A percentile compares a stretch with the other conserved stretches of the same genome.
Evolutionary conservation across 35 echinoderm and acorn worm species (phyloP).

Genomic region (Ophiothrix spiculata): DNA sequence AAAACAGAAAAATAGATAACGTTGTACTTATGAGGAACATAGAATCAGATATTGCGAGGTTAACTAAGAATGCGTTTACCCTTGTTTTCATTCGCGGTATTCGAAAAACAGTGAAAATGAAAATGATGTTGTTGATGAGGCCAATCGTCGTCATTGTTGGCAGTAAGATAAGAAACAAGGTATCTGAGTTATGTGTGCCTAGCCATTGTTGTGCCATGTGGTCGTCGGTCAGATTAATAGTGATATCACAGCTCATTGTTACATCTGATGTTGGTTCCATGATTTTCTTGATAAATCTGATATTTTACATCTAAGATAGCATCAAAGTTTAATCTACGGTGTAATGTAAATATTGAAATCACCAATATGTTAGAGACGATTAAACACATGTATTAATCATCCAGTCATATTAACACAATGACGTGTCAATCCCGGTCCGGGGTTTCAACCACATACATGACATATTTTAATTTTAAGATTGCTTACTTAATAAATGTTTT

Average conservation of each 20-base stretch:
- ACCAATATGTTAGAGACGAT: too few relatives aligned
- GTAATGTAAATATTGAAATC: too few relatives aligned
- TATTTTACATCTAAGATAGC: too few relatives aligned
- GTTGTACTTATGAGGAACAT: not conserved
- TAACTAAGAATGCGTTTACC: not conserved
- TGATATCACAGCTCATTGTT: not conserved
- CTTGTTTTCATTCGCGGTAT: not conserved
- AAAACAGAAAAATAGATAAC: not conserved
- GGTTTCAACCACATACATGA: too few relatives aligned
- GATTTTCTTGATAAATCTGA: too few relatives aligned
- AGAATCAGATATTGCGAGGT: not conserved
- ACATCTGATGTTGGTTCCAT: too few relatives aligned
- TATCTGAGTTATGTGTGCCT: not conserved
- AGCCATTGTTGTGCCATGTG: not conserved
- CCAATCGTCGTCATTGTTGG: not conserved
- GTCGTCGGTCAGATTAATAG: not conserved
- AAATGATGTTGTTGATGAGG: not conserved
- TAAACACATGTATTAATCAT: too few relatives aligned
- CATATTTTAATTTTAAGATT: too few relatives aligned
- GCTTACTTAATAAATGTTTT: too few relatives aligned
- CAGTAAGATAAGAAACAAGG: not conserved
- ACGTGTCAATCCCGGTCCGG: too few relatives aligned
- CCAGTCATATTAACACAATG: too few relatives aligned
- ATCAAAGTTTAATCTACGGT: too few relatives aligned
- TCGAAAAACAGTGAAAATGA: not conserved